A percentile compares a stretch with the other conserved stretches of the same genome.
phyloP scores from a whole-genome alignment of 2,797 vertebrate species.

The Dromococcyx pavoninus region DNA sequence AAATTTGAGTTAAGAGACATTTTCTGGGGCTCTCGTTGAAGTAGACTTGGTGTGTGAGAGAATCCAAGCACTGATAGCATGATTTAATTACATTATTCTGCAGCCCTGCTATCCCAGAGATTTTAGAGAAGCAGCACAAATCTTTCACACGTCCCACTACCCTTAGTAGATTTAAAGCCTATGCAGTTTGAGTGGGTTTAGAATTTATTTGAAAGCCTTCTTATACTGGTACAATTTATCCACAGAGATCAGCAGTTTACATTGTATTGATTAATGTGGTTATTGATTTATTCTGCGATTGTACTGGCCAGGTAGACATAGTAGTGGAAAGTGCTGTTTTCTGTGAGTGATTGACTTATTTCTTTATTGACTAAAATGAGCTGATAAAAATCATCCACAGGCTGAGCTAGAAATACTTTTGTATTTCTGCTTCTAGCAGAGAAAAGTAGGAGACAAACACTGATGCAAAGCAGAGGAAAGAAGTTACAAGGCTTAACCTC shows the following conservation, averaged over 20 bases:
- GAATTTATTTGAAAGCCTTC: slow-evolving; percentile 60
- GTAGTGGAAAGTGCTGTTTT: slow-evolving; percentile 36
- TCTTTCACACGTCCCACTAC: neutral
- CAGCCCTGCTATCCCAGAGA: neutral
- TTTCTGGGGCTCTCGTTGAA: neutral
- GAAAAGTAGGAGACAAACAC: neutral
- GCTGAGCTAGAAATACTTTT: slow-evolving; percentile 9
- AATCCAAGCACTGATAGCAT: neutral
- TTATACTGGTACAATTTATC: slow-evolving; percentile 55
- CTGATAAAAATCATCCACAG: slow-evolving; percentile 60
- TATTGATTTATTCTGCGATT: slow-evolving; percentile 59
- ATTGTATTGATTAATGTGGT: slow-evolving; percentile 64
- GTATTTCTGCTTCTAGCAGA: slow-evolving; percentile 29
- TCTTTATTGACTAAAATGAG: slow-evolving; percentile 74
- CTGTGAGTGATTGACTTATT: slow-evolving; percentile 68
- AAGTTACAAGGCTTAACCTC: neutral
- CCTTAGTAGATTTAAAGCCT: slow-evolving; percentile 42
- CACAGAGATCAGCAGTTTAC: slow-evolving; percentile 70
- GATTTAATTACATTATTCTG: slow-evolving; percentile 17
- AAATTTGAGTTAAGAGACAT: neutral
- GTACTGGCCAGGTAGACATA: slow-evolving; percentile 19
- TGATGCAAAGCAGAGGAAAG: neutral
- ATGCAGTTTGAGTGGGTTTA: slow-evolving; percentile 37
- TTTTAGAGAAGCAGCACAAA: slow-evolving; percentile 21
- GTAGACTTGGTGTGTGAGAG: neutral